Conservation (phyloP, 2,113 vertebrate species). For the Apeltes quadracus region DNA sequence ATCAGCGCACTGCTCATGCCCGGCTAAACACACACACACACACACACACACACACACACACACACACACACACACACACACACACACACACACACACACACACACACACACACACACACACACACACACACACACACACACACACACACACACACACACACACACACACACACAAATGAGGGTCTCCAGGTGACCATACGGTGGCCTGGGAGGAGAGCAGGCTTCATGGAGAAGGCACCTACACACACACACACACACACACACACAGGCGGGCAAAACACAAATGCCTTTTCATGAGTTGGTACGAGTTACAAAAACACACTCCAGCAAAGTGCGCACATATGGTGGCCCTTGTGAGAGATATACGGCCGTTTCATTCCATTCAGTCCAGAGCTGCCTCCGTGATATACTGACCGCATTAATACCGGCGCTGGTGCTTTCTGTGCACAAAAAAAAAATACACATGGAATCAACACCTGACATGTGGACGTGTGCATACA, state of each 20-base stretch:
- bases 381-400: constrained; percentile 66
- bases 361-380: constrained; percentile 71
- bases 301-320: constrained; percentile 35
- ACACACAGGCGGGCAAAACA: constrained; percentile 19
- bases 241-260: constrained; percentile 35
- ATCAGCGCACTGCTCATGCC: constrained; percentile 76
- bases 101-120: constrained; percentile 66
- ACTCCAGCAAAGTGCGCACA: constrained; percentile 10
- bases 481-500: constrained; percentile 15
- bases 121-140: constrained; percentile 28
- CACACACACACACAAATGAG: constrained; percentile 42
- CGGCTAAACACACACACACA: constrained; percentile 73
- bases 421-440: constrained; percentile 61
- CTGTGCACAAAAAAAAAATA: constrained; percentile 10
- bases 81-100: constrained; percentile 37
- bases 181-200: constrained; percentile 76
- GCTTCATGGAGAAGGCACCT: constrained; percentile 42
- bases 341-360: constrained; percentile 61
- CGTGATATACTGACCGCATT: constrained; percentile 61
- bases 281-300: constrained; percentile 19
- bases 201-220: constrained; percentile 68
- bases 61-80: constrained; percentile 73
- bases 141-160: constrained; percentile 24
- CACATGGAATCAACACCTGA: constrained; percentile 30
- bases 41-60: constrained; percentile 37